Percentiles rank a stretch among this genome's conserved stretches.
These are phyloP conservation scores for Pachycephus smyrnensis DNA, from an alignment of 2,888 invertebrate species.

Conservation along the genomic window DNA sequence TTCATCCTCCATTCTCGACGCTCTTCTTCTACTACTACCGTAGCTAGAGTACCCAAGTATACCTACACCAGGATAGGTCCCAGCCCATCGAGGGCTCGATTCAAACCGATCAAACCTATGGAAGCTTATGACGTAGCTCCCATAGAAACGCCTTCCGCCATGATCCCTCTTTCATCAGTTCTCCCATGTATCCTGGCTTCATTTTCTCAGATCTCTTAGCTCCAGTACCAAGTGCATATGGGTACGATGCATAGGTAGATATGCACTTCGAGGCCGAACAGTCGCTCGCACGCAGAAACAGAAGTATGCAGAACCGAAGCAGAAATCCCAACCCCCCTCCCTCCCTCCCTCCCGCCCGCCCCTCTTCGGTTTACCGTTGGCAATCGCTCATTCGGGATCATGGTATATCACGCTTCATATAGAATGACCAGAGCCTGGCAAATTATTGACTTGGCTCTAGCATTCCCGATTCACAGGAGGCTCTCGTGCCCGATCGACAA, in stretches of 20 bases:
- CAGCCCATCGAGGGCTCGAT: neutral
- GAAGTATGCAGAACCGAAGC: neutral
- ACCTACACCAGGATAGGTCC: neutral
- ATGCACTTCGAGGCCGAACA: neutral
- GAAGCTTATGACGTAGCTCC: neutral
- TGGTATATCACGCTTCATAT: conserved; percentile 61
- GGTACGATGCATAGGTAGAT: neutral
- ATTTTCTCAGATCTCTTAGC: neutral
- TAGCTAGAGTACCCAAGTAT: neutral
- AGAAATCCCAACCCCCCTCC: neutral
- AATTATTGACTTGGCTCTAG: conserved; percentile 53
- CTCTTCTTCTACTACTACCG: neutral
- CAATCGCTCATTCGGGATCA: conserved; percentile 62
- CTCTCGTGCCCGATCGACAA: conserved; percentile 49
- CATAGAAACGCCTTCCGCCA: neutral
- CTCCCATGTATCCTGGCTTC: neutral
- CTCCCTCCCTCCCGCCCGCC: neutral
- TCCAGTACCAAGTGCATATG: neutral
- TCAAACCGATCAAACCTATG: neutral
- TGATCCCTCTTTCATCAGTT: neutral
- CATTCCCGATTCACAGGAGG: neutral
- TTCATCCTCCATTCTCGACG: neutral
- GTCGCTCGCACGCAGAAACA: neutral
- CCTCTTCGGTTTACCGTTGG: conserved; percentile 47
- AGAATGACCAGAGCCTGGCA: conserved; percentile 51